phyloP scores from a whole-genome alignment of 2,888 invertebrate genomes.

The Ormyrus rosae region DNA sequence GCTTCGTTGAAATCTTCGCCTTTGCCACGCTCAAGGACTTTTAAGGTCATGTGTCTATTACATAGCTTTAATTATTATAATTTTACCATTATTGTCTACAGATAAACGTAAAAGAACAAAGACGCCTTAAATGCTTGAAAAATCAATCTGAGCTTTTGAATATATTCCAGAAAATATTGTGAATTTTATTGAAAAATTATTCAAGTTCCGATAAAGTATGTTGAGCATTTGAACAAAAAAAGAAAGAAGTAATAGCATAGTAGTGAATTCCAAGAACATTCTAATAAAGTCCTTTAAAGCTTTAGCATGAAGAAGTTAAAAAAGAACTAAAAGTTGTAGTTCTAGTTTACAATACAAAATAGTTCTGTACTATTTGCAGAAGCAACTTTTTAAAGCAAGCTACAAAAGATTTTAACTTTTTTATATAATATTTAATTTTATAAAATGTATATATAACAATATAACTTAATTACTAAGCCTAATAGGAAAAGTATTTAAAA shows the following conservation, averaged over 20 bases:
- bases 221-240: background rate
- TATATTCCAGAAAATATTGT: background rate
- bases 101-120: conserved; percentile 13
- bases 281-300: too few relatives aligned
- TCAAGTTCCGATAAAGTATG: background rate
- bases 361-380: too few relatives aligned
- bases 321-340: too few relatives aligned
- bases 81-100: background rate
- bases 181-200: conserved; percentile 3
- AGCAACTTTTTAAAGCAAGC: too few relatives aligned
- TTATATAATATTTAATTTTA: too few relatives aligned
- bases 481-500: too few relatives aligned
- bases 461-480: too few relatives aligned
- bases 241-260: background rate
- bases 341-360: too few relatives aligned
- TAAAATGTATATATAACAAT: too few relatives aligned
- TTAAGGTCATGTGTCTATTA: conserved; percentile 20
- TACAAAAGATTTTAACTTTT: too few relatives aligned
- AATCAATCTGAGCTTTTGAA: conserved; percentile 36
- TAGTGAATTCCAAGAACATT: too few relatives aligned
- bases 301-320: too few relatives aligned
- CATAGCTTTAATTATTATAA: background rate
- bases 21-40: conserved; percentile 67
- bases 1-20: conserved; percentile 71
- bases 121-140: conserved; percentile 49